Evolutionary conservation across 2,888 invertebrate genomes (phyloP), one percentile per base, ranked within the genome.

Genomic region (Acrobasis suavella): DNA sequence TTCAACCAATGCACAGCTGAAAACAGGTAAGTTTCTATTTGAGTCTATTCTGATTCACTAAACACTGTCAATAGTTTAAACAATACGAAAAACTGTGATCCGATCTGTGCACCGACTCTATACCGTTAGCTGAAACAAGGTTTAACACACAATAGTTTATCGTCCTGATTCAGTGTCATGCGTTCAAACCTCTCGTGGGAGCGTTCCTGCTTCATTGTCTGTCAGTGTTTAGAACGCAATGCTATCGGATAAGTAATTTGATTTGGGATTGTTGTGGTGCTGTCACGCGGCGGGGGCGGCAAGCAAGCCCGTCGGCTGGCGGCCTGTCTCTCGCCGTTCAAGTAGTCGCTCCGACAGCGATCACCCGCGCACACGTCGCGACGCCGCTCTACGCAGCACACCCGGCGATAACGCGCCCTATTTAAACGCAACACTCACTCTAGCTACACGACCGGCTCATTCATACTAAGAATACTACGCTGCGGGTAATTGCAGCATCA

Each of bases 171-270:
- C 64, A 72, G 72, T 77, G 79, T 78, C 75, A 32, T 32, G 32
- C 32, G 32, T 32, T 32, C 32, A 75, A 81, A 75, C 75, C 76
- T 79, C 75, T 84, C 88, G 86, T 88, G 87, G 81, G 87, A 89
- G 78, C 75, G 77, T 60, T 74, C 65, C 60, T 72, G 70, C 64
- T 66, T 71, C 68, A 81, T 83, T 82, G 81, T 81, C 72, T 83
- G 80, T 81, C 79, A 75, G 65, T 68, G 71, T 77, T 80, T 76
- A 79, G 72, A 74, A 67, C 74, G 81, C 80, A 85, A 81, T 83
- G 77, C 78, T 76, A 77, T 86, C 83, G 80, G 83, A 85, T 89
- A 89, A 86, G 82, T 85, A 83, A 88, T 86, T 83, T 81, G 87
- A 85, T 89, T 87, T 81, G 72, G 73, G 73, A 64, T 67, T 76